These are phyloP conservation scores for Sisor rabdophorus DNA, from an alignment of 2,113 vertebrate species.

Conservation along the genomic window DNA sequence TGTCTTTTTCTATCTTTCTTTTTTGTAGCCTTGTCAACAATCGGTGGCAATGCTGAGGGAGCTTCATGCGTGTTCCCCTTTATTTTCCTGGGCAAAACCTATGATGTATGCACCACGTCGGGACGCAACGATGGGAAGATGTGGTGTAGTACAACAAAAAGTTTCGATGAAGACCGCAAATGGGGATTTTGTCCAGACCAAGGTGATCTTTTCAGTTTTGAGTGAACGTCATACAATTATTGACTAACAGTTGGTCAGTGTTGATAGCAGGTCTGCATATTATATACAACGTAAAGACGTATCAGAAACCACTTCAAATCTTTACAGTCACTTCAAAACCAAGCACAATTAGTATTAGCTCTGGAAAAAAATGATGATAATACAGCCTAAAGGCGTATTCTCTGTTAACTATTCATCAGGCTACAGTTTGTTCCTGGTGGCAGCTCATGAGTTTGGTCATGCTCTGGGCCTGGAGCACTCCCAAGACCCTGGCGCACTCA, in stretches of 20 bases:
- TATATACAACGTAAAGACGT: no score
- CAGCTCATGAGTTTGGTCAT: constrained; percentile 96
- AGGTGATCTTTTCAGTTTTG: constrained; percentile 67
- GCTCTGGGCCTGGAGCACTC: constrained; percentile 96
- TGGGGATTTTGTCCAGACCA: constrained; percentile 97
- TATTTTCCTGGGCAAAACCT: constrained; percentile 83
- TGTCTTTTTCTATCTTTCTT: background rate
- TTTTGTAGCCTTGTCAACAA: constrained; percentile 85
- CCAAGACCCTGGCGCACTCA: constrained; percentile 88
- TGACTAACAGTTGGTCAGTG: background rate
- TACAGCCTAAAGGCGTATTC: no score
- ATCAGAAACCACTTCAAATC: no score
- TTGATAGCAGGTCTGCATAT: no score
- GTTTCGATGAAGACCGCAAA: constrained; percentile 91
- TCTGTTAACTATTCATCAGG: no score
- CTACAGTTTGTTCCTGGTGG: constrained; percentile 96
- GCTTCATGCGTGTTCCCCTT: constrained; percentile 90
- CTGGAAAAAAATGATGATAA: no score
- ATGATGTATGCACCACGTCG: constrained; percentile 82
- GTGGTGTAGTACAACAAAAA: constrained; percentile 85
- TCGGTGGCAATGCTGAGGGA: constrained; percentile 90
- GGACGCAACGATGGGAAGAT: constrained; percentile 88
- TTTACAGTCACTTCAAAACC: no score
- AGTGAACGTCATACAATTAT: background rate
- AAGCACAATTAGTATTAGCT: no score